These are phyloP conservation scores for Raphicerus campestris DNA, from an alignment of 2,113 vertebrate species.

Conservation along the genomic window DNA sequence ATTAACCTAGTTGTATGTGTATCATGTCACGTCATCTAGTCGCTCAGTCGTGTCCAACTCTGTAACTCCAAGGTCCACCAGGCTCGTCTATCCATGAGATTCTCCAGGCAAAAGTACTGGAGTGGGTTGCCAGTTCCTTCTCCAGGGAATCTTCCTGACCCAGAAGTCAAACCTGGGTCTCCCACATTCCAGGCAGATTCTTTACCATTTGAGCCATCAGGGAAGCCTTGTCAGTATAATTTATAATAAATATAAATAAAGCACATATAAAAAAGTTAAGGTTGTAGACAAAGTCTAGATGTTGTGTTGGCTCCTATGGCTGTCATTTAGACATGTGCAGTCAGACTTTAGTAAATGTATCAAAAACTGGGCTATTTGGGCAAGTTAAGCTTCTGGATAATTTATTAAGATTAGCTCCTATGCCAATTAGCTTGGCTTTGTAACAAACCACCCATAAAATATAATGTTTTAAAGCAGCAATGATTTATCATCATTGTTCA, in stretches of 20 bases:
- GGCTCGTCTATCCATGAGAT: neutral
- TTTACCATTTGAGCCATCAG: neutral
- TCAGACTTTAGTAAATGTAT: neutral
- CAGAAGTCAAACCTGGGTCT: neutral
- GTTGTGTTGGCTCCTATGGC: neutral
- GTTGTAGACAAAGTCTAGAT: neutral
- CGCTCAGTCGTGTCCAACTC: accelerated
- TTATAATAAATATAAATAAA: neutral
- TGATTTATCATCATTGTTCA: neutral
- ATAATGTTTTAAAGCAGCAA: neutral
- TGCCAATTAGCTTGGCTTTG: neutral
- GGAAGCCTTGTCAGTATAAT: neutral
- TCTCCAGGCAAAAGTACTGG: neutral
- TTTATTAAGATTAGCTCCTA: neutral
- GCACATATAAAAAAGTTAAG: neutral
- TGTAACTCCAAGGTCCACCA: neutral
- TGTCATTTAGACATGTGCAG: neutral
- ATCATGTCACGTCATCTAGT: neutral
- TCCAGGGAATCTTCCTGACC: neutral
- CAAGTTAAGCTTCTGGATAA: neutral
- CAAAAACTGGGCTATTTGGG: neutral
- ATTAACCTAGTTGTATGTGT: neutral
- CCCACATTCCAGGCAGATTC: neutral
- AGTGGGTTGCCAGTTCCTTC: neutral
- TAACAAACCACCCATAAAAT: neutral